A percentile compares a stretch with the other conserved stretches of the same genome.
These are phyloP conservation scores for Sialis lutaria DNA, from an alignment of 2,888 invertebrate genomes.

Conservation along the genomic window DNA sequence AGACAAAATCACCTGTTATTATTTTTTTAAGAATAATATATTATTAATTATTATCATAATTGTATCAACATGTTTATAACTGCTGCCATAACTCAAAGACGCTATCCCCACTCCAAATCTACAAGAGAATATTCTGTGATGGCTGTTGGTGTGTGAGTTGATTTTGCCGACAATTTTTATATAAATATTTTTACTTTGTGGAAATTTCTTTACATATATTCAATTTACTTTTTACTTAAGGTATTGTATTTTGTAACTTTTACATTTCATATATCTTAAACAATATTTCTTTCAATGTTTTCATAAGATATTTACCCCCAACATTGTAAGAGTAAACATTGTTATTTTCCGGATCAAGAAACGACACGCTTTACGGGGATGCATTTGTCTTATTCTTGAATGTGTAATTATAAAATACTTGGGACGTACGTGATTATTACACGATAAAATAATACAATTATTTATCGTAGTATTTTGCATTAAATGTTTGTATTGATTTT, in stretches of 20 bases:
- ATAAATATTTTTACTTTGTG: no score
- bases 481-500: slow-evolving; percentile 29
- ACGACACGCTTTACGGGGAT: slow-evolving; percentile 17
- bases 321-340: slow-evolving; percentile 6
- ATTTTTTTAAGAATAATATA: background rate
- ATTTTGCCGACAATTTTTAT: background rate
- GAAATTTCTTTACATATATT: no score
- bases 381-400: slow-evolving; percentile 11
- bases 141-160: slow-evolving; percentile 3
- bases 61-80: background rate
- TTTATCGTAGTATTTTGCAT: slow-evolving; percentile 29
- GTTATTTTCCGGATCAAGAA: slow-evolving; percentile 13
- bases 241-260: no score
- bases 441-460: slow-evolving; percentile 22
- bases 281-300: background rate
- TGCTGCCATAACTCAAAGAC: background rate
- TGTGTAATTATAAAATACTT: slow-evolving; percentile 7
- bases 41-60: background rate
- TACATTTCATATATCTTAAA: no score
- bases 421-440: slow-evolving; percentile 6
- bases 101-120: slow-evolving; percentile 2
- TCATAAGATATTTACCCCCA: slow-evolving; percentile 5
- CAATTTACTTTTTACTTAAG: no score
- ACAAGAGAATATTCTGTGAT: slow-evolving; percentile 6
- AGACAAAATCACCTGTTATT: background rate